Conservation (phyloP, 2,113 vertebrate genomes). For the Scomber japonicus region DNA sequence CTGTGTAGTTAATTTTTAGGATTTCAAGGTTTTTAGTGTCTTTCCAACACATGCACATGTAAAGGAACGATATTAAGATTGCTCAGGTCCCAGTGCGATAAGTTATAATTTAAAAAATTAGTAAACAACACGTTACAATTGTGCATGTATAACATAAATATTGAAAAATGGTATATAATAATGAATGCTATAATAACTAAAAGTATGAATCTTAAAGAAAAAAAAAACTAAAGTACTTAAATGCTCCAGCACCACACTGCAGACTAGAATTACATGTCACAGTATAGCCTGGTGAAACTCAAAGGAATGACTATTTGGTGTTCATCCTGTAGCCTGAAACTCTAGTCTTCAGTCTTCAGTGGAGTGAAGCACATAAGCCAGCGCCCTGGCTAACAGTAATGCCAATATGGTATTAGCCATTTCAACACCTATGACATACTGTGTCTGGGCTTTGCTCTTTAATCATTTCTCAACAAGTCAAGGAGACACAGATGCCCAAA, state of each 20-base stretch:
- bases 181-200: no score
- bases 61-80: no score
- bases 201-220: no score
- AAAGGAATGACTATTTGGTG: conserved; percentile 12
- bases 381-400: conserved; percentile 25
- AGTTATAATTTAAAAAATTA: no score
- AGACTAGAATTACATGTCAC: not conserved
- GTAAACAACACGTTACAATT: no score
- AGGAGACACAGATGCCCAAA: conserved; percentile 59
- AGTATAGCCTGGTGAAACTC: not conserved
- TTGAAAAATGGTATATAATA: no score
- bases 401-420: conserved; percentile 49
- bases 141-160: no score
- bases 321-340: not conserved
- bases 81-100: no score
- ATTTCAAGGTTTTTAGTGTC: no score
- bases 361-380: conserved; percentile 26
- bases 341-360: conserved; percentile 12
- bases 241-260: not conserved
- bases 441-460: conserved; percentile 52
- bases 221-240: no score
- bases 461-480: conserved; percentile 63
- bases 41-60: no score
- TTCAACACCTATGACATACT: conserved; percentile 75
- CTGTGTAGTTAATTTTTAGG: not conserved